A percentile compares a stretch with the other conserved stretches of the same genome.
Conservation (phyloP, 2,888 invertebrate genomes). For the Hyposoter didymator region DNA sequence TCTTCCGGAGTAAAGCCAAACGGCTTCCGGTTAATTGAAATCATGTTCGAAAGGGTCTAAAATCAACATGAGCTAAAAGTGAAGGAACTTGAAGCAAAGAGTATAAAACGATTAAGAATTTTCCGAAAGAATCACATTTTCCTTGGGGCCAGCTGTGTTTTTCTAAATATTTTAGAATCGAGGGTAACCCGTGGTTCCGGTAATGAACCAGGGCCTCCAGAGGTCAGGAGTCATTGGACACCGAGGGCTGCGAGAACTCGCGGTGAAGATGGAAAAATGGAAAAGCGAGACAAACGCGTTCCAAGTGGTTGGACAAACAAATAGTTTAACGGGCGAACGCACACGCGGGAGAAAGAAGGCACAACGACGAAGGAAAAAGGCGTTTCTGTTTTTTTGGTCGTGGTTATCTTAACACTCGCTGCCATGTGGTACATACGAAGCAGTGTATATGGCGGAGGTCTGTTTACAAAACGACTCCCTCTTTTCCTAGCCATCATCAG, state of each 20-base stretch:
- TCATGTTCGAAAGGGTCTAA: neutral
- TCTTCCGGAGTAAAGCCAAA: neutral
- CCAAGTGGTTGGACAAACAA: constrained; percentile 59
- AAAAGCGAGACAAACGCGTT: constrained; percentile 20
- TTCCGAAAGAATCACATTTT: constrained; percentile 3
- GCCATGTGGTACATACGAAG: constrained; percentile 61
- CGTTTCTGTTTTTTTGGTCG: constrained; percentile 28
- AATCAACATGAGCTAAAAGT: neutral
- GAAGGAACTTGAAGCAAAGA: neutral
- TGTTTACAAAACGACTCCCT: constrained; percentile 45
- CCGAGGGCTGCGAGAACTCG: neutral
- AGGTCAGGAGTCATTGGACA: constrained; percentile 22
- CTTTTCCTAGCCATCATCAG: constrained; percentile 43
- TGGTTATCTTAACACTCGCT: constrained; percentile 57
- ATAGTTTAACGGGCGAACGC: constrained; percentile 46
- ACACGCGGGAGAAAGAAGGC: neutral
- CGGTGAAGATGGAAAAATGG: constrained; percentile 2
- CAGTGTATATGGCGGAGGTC: constrained; percentile 15
- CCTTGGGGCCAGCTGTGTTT: constrained; percentile 1
- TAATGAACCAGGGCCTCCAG: neutral
- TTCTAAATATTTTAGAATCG: neutral
- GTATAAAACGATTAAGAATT: neutral
- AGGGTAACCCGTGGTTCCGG: neutral
- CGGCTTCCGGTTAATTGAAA: constrained; percentile 12
- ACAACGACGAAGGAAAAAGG: constrained; percentile 17